Evolutionary conservation across 2,113 vertebrate genomes (phyloP).

Genomic region (Cacatua alba): DNA sequence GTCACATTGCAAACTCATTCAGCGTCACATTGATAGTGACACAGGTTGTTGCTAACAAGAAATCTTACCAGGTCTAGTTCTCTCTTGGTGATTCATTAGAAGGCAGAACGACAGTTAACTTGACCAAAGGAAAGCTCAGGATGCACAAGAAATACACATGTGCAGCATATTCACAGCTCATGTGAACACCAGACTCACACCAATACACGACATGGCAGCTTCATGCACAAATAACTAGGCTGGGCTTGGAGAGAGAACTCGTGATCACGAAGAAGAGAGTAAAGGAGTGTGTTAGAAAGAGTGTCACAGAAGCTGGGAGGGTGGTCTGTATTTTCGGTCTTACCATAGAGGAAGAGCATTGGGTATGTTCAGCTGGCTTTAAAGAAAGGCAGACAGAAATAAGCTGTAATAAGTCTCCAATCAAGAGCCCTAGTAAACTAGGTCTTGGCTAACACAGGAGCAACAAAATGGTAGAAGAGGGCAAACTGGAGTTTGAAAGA

Average conservation of each 20-base stretch:
- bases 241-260: constrained; percentile 70
- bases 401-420: constrained; percentile 87
- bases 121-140: constrained; percentile 71
- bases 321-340: constrained; percentile 89
- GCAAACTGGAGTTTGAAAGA: constrained; percentile 62
- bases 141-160: constrained; percentile 71
- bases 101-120: constrained; percentile 69
- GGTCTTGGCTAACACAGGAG: constrained; percentile 78
- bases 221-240: constrained; percentile 79
- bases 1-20: not conserved
- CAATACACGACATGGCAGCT: constrained; percentile 69
- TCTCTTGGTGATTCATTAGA: constrained; percentile 74
- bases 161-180: constrained; percentile 73
- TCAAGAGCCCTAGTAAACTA: constrained; percentile 67
- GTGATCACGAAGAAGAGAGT: constrained; percentile 55
- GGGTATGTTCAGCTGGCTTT: constrained; percentile 99
- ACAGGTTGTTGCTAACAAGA: constrained; percentile 50
- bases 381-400: constrained; percentile 99
- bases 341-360: constrained; percentile 98
- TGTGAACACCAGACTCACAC: constrained; percentile 76
- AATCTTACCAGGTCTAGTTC: constrained; percentile 70
- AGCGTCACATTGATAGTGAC: fast-evolving
- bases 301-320: constrained; percentile 75
- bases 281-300: constrained; percentile 71
- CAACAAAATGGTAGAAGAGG: constrained; percentile 73